Base-by-base conservation (phyloP, 2,888 invertebrate genomes). In the Phengaris alcon region DNA sequence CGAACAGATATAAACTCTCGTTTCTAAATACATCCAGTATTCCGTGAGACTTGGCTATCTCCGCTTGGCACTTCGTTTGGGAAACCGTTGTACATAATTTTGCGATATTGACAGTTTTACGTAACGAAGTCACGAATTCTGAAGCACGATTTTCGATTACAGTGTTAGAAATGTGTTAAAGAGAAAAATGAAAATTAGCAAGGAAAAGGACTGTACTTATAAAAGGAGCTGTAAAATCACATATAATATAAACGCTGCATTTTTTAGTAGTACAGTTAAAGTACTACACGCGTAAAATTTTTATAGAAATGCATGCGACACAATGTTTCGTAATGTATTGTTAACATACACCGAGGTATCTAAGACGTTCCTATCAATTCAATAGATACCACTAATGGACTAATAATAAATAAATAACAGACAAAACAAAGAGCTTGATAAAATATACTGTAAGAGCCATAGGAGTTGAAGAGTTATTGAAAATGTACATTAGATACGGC, bases 21-120 rank as follows among this genome's bases (percentile, higher is more conserved):
- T 70, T 70, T 48, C 70, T 70, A 70, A 70, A 70, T 70, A 51
- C 48, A 70, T 70, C 70, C 70, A 70, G 70, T 70, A 51, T 70
- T 70, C 48, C 70, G 70, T 51, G 70, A 15, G 70, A 51, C 70
- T 70, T 70, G 70, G 70, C 70, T 64, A 64, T 64, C 64, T 44
- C 64, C 64, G 64, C 64, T 13, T 64, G 64, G 64, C 64, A 64
- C 35, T 35, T 22, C 59, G 59, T 59, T 44, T 64, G 64, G 4
- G 64, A 5, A 10, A 54, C 10, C 5, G 22, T 35, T 64, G 13
- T 9, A 52, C 9, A 52, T 52, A 35, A 35, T 59, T 59, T 10
- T 59, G 59, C 35, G 10, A 10, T 59, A 64, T 35, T 64, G 64
- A 64, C 64, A 64, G 12, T 52, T 64, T 35, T 51, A 70, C 2